A percentile compares a stretch with the other conserved stretches of the same genome.
Conservation (phyloP, 2,797 vertebrate species). For the Ciconia nigra region DNA sequence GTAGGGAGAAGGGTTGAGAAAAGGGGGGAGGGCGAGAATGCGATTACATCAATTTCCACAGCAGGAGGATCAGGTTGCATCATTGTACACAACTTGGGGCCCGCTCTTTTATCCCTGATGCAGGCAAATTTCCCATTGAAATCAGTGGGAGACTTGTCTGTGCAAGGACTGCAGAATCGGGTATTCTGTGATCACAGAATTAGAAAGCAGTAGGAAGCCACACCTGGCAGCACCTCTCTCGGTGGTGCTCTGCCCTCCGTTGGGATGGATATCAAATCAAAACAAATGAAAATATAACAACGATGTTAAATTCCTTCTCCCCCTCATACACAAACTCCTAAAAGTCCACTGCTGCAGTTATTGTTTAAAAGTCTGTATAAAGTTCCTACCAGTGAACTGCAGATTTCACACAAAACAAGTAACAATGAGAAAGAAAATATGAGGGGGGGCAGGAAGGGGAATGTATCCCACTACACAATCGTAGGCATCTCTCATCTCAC, state of each 20-base stretch:
- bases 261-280: background rate
- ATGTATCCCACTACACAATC: background rate
- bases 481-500: background rate
- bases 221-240: conserved; percentile 51
- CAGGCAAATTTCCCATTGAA: conserved; percentile 47
- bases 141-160: conserved; percentile 30
- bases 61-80: conserved; percentile 55
- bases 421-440: background rate
- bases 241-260: background rate
- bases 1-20: background rate
- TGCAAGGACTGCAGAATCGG: background rate
- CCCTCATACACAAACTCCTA: background rate
- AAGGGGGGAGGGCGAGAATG: conserved; percentile 11
- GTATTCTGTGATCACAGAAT: conserved; percentile 31
- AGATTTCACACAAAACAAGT: background rate
- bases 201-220: conserved; percentile 50
- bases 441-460: too few species aligned
- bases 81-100: conserved; percentile 37
- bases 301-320: background rate
- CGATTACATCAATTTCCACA: conserved; percentile 59
- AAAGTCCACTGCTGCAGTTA: background rate
- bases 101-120: conserved; percentile 44
- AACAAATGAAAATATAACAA: background rate
- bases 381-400: background rate
- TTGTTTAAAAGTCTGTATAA: background rate